phyloP scores from a whole-genome alignment of 2,888 invertebrate species.

The Dryomyza anilis region DNA sequence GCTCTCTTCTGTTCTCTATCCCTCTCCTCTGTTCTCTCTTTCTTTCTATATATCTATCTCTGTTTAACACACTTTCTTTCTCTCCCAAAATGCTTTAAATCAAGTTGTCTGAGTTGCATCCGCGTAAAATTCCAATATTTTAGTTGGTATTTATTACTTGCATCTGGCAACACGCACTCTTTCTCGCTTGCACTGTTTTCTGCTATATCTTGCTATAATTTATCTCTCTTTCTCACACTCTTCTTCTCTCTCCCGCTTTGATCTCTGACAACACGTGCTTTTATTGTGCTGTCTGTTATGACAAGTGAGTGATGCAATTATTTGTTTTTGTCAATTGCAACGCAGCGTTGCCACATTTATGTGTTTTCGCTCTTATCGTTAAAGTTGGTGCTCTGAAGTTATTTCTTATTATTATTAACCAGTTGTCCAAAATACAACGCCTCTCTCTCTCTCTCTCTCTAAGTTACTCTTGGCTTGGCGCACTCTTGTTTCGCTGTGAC shows the following conservation, averaged over 20 bases:
- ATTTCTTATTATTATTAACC: no score
- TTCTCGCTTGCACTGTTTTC: not conserved
- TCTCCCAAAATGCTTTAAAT: no score
- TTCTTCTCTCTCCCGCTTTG: not conserved
- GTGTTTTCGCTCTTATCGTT: not conserved
- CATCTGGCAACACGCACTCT: no score
- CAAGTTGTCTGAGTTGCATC: no score
- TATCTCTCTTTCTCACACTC: not conserved
- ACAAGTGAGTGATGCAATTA: slow-evolving; percentile 34
- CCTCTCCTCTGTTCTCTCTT: no score
- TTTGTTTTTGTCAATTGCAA: slow-evolving; percentile 1
- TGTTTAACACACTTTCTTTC: no score
- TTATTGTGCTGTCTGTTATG: slow-evolving; percentile 49
- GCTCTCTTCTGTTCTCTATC: no score
- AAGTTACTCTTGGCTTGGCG: not conserved
- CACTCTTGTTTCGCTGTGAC: not conserved
- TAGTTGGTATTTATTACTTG: no score
- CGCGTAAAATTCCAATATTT: no score
- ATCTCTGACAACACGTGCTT: slow-evolving; percentile 54
- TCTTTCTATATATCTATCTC: no score
- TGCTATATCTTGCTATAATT: not conserved
- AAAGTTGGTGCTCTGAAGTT: no score
- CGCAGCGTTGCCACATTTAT: slow-evolving; percentile 16
- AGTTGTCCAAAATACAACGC: no score
- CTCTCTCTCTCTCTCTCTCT: not conserved